These are phyloP conservation scores for Daktulosphaira vitifoliae DNA, from an alignment of 1,140 invertebrate species.

Conservation along the genomic window DNA sequence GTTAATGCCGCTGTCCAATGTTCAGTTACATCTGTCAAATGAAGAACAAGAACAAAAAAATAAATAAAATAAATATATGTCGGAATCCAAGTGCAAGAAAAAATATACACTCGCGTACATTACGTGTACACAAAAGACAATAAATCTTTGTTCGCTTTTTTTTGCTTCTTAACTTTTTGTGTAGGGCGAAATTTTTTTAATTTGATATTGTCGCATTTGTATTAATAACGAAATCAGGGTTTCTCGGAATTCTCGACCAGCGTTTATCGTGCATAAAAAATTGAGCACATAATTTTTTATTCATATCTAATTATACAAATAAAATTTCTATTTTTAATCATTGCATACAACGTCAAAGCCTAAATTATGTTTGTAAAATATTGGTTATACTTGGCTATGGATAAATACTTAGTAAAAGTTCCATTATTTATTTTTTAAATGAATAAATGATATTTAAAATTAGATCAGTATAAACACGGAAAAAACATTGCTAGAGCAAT, in stretches of 20 bases:
- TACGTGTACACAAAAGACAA: constrained; percentile 32
- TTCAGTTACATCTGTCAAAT: constrained; percentile 32
- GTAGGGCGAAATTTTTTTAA: constrained; percentile 22
- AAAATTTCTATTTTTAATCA: no score
- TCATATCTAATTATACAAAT: no score
- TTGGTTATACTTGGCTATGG: no score
- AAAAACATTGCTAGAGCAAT: no score
- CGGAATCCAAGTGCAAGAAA: constrained; percentile 22
- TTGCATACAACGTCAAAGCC: no score
- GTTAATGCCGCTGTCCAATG: constrained; percentile 32
- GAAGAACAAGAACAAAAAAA: constrained; percentile 26
- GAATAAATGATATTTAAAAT: no score
- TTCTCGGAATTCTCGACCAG: constrained; percentile 17
- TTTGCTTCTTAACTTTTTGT: background rate
- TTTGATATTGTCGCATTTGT: constrained; percentile 8
- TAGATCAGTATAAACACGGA: no score
- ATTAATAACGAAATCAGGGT: constrained; percentile 28
- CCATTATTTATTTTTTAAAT: no score
- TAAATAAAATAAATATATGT: constrained; percentile 30
- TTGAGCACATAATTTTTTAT: no score
- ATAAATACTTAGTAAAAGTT: no score
- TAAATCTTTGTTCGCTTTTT: constrained; percentile 22
- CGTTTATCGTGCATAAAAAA: background rate
- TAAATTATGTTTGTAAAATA: no score
- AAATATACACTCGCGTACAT: constrained; percentile 26